Evolutionary conservation across 2,888 invertebrate species (phyloP), one percentile per base, ranked within the genome.

Genomic region (Drosophila leonis): DNA sequence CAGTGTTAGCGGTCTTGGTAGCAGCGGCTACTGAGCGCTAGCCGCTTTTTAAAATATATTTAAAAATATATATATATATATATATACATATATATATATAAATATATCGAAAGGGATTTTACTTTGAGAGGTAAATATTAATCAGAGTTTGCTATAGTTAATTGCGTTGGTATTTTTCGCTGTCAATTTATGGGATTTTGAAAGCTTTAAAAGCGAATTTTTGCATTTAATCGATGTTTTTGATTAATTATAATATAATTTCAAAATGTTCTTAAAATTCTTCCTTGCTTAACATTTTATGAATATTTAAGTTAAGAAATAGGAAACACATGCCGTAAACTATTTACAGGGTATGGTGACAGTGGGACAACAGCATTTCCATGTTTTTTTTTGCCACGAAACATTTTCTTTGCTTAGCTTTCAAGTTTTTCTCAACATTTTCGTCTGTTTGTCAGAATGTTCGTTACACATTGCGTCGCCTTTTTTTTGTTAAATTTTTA

Each of bases 341-440:
- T 20, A 37, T 37, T 37, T 39, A 29, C 54, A 69, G 70, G 69
- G 65, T 65, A 52, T 56, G 0, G 3, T 31, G 5, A 1, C 0
- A 35, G 48, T 33, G 9, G n/a, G n/a, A 10, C 35, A 27, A 7
- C 5, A 24, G 5, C 1, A 33, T 37, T 24, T 37, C 8, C 33
- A 20, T 20, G 18, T 65, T 52, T 62, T 52, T 62, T 60, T 64
- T 6, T 46, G 27, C 42, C 20, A 31, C 18, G 18, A 6, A 13
- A 51, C 29, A 51, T 56, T 75, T 80, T 75, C 66, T 62, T 71
- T 61, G 60, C 63, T 42, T 65, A 59, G 56, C 42, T 64, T 60
- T 31, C n/a, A 31, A 49, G 74, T 74, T 82, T 83, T 74, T 80
- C 82, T 57, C 33, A 83, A 83, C 74, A 27, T 82, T 80, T 87